A percentile compares a stretch with the other conserved stretches of the same genome.
Evolutionary conservation across 2,113 vertebrate species (phyloP).

Genomic region (Rissa tridactyla): DNA sequence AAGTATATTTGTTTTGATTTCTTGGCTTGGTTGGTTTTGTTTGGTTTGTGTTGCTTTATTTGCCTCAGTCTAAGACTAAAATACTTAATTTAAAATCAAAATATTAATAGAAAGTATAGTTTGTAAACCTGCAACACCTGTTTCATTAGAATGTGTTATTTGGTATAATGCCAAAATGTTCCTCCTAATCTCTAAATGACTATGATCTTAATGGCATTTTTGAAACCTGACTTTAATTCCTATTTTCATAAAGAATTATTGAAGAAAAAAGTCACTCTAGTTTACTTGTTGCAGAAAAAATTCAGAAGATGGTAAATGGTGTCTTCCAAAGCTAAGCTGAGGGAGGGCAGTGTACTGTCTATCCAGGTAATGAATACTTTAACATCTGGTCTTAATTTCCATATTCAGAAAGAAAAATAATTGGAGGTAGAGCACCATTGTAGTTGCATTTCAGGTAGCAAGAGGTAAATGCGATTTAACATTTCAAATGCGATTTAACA

Average conservation of each 20-base stretch:
- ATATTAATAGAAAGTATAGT: background rate
- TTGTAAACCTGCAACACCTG: background rate
- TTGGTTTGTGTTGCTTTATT: background rate
- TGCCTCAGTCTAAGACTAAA: background rate
- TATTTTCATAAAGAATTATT: background rate
- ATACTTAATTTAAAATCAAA: background rate
- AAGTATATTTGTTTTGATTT: background rate
- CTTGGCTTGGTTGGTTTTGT: background rate
- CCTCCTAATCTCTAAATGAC: background rate
- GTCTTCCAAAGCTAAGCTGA: background rate
- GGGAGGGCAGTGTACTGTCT: background rate
- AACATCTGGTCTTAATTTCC: background rate
- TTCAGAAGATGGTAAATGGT: background rate
- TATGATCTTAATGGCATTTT: background rate
- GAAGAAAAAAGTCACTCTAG: background rate
- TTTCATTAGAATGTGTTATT: background rate
- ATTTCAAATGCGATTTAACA: background rate
- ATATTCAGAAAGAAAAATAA: background rate
- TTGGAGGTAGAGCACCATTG: background rate
- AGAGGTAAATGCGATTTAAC: background rate
- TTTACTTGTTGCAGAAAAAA: background rate
- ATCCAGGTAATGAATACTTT: background rate
- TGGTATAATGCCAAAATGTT: background rate
- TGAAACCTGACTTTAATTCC: background rate
- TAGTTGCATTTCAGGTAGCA: background rate